Base-by-base conservation (phyloP, 2,888 invertebrate genomes). In the Drosophila barbarae region DNA sequence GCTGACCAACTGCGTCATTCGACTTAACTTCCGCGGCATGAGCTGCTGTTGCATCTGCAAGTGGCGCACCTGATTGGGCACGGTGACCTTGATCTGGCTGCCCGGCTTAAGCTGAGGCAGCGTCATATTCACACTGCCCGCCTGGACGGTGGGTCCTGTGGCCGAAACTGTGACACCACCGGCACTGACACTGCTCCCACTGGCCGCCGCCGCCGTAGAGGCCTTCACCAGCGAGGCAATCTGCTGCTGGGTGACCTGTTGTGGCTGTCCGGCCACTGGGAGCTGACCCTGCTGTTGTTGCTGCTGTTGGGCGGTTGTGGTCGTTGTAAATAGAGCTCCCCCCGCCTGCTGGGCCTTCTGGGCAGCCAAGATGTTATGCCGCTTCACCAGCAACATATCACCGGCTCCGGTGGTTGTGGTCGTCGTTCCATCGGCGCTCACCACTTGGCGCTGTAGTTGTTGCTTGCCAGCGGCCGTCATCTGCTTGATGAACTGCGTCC, bases 21-120 rank as follows among this genome's bases (percentile, higher is more conserved):
- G 93, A 64, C 93, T 93, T 1, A 90, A 90, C 85, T 92, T 93
- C 32, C 93, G 90, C 72, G 92, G 87, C 76, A 93, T 86, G 47
- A 90, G 90, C 64, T 92, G 92, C 38, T 87, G 85, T 71, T 93
- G 93, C 68, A 93, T 87, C 42, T 93, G 91, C 41, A 94, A 80
- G 71, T 93, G 94, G 1, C 93, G 90, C 68, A 94, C 91, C 74
- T 94, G 93, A 38, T 92, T 92, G 0, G 92, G 91, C 52, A 93
- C 90, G 23, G 92, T 91, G 1, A 92, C 90, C 72, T 90, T 90
- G 12, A 90, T 88, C 67, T 90, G 90, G 1, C 89, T 88, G 32
- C 89, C 89, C 0, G 89, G 88, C 47, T 90, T 90, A 2, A 89
- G 76, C 64, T 90, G 89, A 0, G 90, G 88, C 44, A 89, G 44